Percentiles rank a stretch among this genome's conserved stretches.
phyloP scores from a whole-genome alignment of 2,888 invertebrate species.

The Nephrocerus scutellatus region DNA sequence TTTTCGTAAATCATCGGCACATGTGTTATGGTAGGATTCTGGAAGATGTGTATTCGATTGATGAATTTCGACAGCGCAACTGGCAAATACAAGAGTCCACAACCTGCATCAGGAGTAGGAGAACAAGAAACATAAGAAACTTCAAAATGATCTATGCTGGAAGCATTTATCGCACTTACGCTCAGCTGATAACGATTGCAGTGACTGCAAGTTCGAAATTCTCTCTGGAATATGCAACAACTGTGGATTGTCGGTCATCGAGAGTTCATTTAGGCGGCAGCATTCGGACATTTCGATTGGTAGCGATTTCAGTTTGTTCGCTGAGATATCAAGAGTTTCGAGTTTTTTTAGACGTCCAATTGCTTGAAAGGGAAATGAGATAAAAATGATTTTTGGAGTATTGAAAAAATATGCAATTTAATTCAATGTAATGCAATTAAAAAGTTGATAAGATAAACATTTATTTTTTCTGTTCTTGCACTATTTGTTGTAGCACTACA shows the following conservation, averaged over 20 bases:
- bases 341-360: slow-evolving; percentile 40
- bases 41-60: slow-evolving; percentile 43
- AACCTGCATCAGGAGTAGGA: slow-evolving; percentile 29
- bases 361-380: slow-evolving; percentile 31
- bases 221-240: slow-evolving; percentile 43
- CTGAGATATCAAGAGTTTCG: slow-evolving; percentile 39
- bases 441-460: no score
- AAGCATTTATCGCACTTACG: slow-evolving; percentile 30
- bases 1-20: slow-evolving; percentile 44
- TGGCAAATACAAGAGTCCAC: slow-evolving; percentile 42
- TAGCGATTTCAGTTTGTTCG: slow-evolving; percentile 37
- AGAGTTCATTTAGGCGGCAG: slow-evolving; percentile 38
- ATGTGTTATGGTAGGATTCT: slow-evolving; percentile 43
- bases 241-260: slow-evolving; percentile 41
- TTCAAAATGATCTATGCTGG: no score
- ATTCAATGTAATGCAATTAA: no score
- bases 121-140: not conserved
- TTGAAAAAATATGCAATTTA: no score
- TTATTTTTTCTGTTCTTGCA: slow-evolving; percentile 63
- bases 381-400: no score
- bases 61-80: slow-evolving; percentile 41
- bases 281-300: slow-evolving; percentile 43
- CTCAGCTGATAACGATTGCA: slow-evolving; percentile 43
- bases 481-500: no score
- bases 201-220: slow-evolving; percentile 38